Evolutionary conservation across 1,140 invertebrate genomes (phyloP), one percentile per base, ranked within the genome.

Genomic region (Temnothorax longispinosus): DNA sequence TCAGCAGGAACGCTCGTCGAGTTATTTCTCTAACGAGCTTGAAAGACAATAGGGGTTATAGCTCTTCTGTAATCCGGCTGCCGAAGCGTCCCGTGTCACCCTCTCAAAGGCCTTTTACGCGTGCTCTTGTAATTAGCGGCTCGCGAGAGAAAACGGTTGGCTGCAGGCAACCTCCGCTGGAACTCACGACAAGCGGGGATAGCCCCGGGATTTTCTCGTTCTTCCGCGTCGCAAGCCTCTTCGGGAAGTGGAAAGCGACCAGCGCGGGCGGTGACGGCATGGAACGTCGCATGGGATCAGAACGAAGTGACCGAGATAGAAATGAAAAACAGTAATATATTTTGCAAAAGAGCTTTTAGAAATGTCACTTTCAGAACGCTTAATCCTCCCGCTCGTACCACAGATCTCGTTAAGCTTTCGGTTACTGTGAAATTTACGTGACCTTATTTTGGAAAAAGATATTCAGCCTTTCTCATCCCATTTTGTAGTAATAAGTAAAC

Each of bases 31-130:
- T 76, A 85, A 85, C 81, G 71, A 85, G 72, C 56, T 75, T 85
- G 72, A 85, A 85, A 85, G 81, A 85, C 81, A 85, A 85, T 85
- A 85, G 81, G 72, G 71, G 81, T 71, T 81, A 85, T 85, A 85
- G 56, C 72, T 85, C 71, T 85, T 52, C 69, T 52, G 81, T 85
- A 76, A 85, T 85, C 69, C 56, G 71, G 58, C 47, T 76, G 72
- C 44, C 56, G 56, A 84, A 84, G 77, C 47, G 77, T 67, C 77
- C 38, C 47, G 77, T 81, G 77, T 81, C 78, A 44, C 52, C 78
- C 78, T 81, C 56, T 85, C 81, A 85, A 85, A 85, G 71, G 56
- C 71, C 81, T 38, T 76, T 76, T 75, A 85, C 56, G 44, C 81
- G 47, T 62, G 71, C 58, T 72, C 74, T 76, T 75, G 81, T 85